Conservation (phyloP, 1,140 invertebrate genomes). For the Adoxophyes honmai region DNA sequence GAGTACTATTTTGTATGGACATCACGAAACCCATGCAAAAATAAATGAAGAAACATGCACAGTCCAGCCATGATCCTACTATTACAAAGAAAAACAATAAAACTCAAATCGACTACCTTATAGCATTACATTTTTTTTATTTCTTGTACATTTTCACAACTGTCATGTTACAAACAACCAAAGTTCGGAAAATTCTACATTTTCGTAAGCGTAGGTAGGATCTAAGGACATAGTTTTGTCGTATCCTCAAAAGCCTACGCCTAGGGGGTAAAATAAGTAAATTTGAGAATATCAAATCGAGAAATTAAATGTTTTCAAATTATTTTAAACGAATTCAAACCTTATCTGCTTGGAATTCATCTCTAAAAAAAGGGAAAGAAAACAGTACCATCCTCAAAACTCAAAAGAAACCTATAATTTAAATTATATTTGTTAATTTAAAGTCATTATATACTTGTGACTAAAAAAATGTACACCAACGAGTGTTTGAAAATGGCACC, state of each 20-base stretch:
- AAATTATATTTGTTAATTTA: slow-evolving; percentile 5
- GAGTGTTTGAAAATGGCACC: slow-evolving; percentile 53
- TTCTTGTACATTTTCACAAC: slow-evolving; percentile 53
- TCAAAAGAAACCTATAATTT: slow-evolving; percentile 13
- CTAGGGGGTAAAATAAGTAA: not conserved
- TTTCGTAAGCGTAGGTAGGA: slow-evolving; percentile 21
- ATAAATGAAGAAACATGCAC: slow-evolving; percentile 48
- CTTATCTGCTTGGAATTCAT: slow-evolving; percentile 37
- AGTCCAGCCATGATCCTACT: slow-evolving; percentile 35
- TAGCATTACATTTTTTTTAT: slow-evolving; percentile 40
- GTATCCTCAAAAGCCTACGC: not conserved
- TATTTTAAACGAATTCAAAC: slow-evolving; percentile 35
- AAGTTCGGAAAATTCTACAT: slow-evolving; percentile 14
- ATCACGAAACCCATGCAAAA: slow-evolving; percentile 39
- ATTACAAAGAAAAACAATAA: slow-evolving; percentile 38
- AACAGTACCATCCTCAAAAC: slow-evolving; percentile 47
- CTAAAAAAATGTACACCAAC: slow-evolving; percentile 20
- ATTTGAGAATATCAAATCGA: slow-evolving; percentile 35
- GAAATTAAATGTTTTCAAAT: slow-evolving; percentile 39
- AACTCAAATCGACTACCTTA: slow-evolving; percentile 44
- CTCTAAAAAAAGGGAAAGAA: slow-evolving; percentile 30
- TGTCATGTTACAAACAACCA: slow-evolving; percentile 40
- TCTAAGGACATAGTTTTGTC: not conserved
- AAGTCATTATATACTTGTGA: slow-evolving; percentile 8
- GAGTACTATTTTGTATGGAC: slow-evolving; percentile 23